Conservation (phyloP, 2,888 invertebrate genomes). For the Phragmatobia fuliginosa region DNA sequence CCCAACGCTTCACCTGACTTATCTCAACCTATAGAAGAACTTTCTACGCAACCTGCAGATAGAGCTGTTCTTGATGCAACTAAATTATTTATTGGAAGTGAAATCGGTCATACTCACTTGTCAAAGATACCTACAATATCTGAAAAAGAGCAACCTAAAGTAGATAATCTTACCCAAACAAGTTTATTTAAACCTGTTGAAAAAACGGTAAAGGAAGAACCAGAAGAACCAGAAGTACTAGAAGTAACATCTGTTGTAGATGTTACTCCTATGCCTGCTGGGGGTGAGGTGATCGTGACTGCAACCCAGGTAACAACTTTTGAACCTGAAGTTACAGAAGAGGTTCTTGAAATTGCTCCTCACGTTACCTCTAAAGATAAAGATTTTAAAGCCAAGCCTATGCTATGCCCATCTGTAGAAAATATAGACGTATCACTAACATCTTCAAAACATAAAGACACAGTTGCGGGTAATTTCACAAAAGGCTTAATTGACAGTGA, state of each 20-base stretch:
- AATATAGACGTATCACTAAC: conserved; percentile 25
- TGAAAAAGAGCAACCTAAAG: not conserved
- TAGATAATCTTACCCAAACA: not conserved
- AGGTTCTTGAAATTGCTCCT: not conserved
- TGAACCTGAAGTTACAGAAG: not conserved
- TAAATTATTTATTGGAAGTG: not conserved
- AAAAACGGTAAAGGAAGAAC: not conserved
- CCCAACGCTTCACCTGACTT: not conserved
- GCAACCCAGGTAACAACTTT: not conserved
- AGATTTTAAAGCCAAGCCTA: conserved; percentile 12
- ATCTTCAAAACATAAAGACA: conserved; percentile 36
- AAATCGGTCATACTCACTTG: not conserved
- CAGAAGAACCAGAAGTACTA: too few species aligned
- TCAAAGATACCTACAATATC: not conserved
- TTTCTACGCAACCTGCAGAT: not conserved
- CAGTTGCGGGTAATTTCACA: conserved; percentile 50
- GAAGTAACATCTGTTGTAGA: conserved; percentile 23
- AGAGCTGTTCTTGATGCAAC: not conserved
- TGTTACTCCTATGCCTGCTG: conserved; percentile 8
- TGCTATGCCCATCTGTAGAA: conserved; percentile 36
- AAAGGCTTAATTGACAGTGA: conserved; percentile 61
- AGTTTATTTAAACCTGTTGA: not conserved
- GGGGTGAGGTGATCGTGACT: not conserved
- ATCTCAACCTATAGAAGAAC: not conserved
- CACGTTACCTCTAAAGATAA: not conserved